Conservation (phyloP, 2,113 vertebrate genomes). For the Rhinopomastus cyanomelas region DNA sequence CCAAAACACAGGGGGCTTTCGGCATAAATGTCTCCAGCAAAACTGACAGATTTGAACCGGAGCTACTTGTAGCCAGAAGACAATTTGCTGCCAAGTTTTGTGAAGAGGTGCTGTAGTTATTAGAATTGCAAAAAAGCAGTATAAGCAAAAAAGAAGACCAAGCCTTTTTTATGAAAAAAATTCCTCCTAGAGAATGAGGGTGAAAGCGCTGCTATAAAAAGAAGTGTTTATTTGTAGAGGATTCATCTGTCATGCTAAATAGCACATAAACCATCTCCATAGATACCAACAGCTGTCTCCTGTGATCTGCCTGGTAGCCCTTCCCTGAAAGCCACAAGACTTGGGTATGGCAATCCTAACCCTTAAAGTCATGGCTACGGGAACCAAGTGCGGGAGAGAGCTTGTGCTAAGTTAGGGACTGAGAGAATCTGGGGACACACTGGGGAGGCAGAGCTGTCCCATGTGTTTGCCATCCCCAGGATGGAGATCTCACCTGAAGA, state of each 20-base stretch:
- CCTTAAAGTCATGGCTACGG: background rate
- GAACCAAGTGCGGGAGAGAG: background rate
- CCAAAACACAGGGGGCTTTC: background rate
- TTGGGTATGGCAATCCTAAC: background rate
- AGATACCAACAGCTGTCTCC: background rate
- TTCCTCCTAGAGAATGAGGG: background rate
- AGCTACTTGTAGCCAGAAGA: background rate
- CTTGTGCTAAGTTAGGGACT: background rate
- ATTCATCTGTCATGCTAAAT: background rate
- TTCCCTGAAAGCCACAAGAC: background rate
- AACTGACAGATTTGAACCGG: background rate
- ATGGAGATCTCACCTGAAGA: background rate
- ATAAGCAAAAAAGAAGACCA: background rate
- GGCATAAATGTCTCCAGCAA: background rate
- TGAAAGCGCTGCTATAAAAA: constrained; percentile 18
- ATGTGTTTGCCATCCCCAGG: background rate
- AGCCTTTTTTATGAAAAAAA: background rate
- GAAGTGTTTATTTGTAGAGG: constrained; percentile 13
- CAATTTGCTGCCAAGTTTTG: background rate
- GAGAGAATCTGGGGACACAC: background rate
- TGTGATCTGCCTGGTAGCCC: background rate
- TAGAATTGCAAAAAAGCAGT: background rate
- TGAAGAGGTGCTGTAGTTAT: background rate
- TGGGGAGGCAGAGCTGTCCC: background rate
- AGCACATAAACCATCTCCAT: background rate